Base-by-base conservation (phyloP, 2,113 vertebrate species). In the Aplodontia rufa region DNA sequence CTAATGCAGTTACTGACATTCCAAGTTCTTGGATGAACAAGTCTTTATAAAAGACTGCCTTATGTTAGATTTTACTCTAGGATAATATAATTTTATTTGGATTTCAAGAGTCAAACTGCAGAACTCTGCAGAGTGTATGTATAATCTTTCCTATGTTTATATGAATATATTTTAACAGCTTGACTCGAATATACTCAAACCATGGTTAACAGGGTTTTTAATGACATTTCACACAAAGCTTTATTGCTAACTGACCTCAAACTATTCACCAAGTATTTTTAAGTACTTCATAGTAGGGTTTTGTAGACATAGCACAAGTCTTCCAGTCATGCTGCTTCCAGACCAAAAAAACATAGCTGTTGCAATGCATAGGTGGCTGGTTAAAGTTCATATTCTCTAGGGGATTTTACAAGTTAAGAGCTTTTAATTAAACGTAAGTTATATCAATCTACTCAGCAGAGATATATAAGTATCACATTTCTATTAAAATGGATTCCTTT, bases 121-220 rank as follows among this genome's bases (percentile, higher is more conserved):
- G 86, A 96, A 95, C 76, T 96, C 80, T 79, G 62, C 47, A 66
- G 26, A 82, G 81, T 55, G 7, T 90, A 69, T 81, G 76, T 88
- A 96, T 95, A 97, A 92, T 97, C 92, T 96, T 93, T 97, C 90
- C 96, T 97, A 72, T 94, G 96, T 96, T 97, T 97, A 95, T 90
- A 64, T 12, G 68, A 91, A 81, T 71, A 30, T 97, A 96, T 96
- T 97, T 97, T 97, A 97, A 97, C 94, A 97, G 94, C 94, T 96
- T 96, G 93, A 91, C 88, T 91, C 88, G 81, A 94, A 87, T 92
- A 95, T 75, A 89, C 89, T 86, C 71, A 68, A 83, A 75, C 78
- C 68, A 40, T 1, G 14, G 68, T 96, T 96, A 96, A 95, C 75
- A 95, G 95, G 35, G 17, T 81, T 84, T 90, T 72, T 87, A 81